phyloP scores from a whole-genome alignment of 2,113 vertebrate species.

The Halcyon malimbica region DNA sequence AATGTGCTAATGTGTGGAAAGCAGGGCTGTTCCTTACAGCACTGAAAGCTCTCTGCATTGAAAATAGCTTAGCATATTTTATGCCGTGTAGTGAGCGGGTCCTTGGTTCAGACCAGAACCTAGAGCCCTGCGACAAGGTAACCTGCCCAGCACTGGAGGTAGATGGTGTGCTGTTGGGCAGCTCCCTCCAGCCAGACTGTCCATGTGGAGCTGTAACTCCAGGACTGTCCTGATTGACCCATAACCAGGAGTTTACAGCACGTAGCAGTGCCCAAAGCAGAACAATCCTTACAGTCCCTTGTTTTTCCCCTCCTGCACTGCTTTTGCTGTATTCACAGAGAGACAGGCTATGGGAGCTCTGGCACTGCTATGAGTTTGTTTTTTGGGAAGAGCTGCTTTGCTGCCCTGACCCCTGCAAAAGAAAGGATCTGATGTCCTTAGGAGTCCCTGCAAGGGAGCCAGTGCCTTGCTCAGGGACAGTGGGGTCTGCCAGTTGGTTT shows the following conservation, averaged over 20 bases:
- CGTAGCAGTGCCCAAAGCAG: background rate
- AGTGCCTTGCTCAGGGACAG: background rate
- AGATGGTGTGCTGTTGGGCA: background rate
- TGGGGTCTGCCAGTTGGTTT: background rate
- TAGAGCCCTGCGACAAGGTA: background rate
- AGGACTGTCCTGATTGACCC: background rate
- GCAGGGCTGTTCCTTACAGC: background rate
- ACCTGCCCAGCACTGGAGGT: fast-evolving
- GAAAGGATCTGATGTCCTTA: background rate
- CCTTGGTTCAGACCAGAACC: background rate
- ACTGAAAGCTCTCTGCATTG: background rate
- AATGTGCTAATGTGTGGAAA: background rate
- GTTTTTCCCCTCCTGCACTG: background rate
- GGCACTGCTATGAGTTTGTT: background rate
- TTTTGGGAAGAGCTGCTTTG: background rate
- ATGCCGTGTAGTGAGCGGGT: background rate
- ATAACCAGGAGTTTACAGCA: background rate
- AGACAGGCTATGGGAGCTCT: background rate
- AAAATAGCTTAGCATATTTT: background rate
- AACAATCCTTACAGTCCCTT: too few relatives aligned
- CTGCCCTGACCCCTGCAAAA: background rate
- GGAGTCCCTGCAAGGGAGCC: background rate
- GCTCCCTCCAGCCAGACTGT: background rate
- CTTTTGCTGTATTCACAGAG: background rate
- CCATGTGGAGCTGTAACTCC: background rate